A percentile compares a stretch with the other conserved stretches of the same genome.
phyloP scores from a whole-genome alignment of 2,888 invertebrate genomes.

The Magallana nippona region DNA sequence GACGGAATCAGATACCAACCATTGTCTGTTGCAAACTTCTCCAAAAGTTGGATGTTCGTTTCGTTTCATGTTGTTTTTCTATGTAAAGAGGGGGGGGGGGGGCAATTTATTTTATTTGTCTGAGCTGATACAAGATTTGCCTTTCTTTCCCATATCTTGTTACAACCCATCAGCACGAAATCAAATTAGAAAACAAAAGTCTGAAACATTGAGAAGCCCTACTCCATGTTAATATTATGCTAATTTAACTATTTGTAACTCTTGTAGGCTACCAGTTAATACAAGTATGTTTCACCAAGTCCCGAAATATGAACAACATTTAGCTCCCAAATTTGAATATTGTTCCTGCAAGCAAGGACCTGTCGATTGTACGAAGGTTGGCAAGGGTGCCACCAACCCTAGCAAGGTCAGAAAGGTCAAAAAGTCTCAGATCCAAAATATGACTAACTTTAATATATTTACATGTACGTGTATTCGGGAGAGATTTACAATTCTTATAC shows the following conservation, averaged over 20 bases:
- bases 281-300: conserved; percentile 41
- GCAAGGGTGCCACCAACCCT: conserved; percentile 45
- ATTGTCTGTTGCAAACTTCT: not conserved
- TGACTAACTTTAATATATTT: no score
- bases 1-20: conserved; percentile 43
- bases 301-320: conserved; percentile 35
- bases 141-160: no score
- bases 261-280: not conserved
- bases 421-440: not conserved
- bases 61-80: not conserved
- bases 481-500: no score
- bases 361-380: conserved; percentile 42
- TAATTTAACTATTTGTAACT: not conserved
- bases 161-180: no score
- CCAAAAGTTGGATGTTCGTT: conserved; percentile 39
- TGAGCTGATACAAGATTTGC: no score
- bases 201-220: no score
- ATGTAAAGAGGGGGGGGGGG: no score
- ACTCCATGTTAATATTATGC: no score
- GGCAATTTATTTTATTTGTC: no score
- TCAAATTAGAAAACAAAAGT: no score
- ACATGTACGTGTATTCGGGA: no score
- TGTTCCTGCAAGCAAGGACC: conserved; percentile 34
- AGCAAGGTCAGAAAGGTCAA: not conserved
- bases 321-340: conserved; percentile 34